Conservation (phyloP, 2,797 vertebrate genomes). For the Zenarchopterus dispar region DNA sequence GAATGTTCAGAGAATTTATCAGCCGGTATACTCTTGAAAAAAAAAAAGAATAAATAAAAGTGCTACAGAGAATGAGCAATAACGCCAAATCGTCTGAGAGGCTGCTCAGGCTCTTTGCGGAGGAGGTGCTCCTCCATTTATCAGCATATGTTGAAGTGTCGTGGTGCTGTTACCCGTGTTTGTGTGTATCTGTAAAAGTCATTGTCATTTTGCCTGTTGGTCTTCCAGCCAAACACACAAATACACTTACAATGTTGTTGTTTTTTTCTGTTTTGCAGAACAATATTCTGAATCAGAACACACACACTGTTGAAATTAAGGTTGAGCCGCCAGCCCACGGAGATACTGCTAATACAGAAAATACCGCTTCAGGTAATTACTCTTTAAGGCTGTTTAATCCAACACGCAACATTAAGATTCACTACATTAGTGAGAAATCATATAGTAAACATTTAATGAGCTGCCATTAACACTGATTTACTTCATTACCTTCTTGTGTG, state of each 20-base stretch:
- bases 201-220: background rate
- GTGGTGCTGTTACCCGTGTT: slow-evolving; percentile 5
- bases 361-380: slow-evolving; percentile 87
- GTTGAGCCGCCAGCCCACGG: slow-evolving; percentile 85
- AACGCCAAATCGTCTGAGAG: slow-evolving; percentile 51
- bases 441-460: no score
- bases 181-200: slow-evolving; percentile 1
- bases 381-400: background rate
- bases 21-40: slow-evolving; percentile 36
- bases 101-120: slow-evolving; percentile 59
- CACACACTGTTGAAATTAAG: slow-evolving; percentile 82
- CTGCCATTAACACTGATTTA: background rate
- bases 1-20: slow-evolving; percentile 13
- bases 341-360: slow-evolving; percentile 83
- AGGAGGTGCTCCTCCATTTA: slow-evolving; percentile 56
- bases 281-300: slow-evolving; percentile 71
- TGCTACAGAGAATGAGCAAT: slow-evolving; percentile 53
- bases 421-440: no score
- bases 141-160: slow-evolving; percentile 54
- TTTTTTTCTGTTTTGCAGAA: slow-evolving; percentile 68
- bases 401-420: background rate
- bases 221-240: background rate
- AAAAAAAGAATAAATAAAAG: slow-evolving; percentile 39
- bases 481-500: background rate
- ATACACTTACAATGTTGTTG: background rate